phyloP scores from a whole-genome alignment of 1,140 invertebrate species.

The Drosophila serrata region DNA sequence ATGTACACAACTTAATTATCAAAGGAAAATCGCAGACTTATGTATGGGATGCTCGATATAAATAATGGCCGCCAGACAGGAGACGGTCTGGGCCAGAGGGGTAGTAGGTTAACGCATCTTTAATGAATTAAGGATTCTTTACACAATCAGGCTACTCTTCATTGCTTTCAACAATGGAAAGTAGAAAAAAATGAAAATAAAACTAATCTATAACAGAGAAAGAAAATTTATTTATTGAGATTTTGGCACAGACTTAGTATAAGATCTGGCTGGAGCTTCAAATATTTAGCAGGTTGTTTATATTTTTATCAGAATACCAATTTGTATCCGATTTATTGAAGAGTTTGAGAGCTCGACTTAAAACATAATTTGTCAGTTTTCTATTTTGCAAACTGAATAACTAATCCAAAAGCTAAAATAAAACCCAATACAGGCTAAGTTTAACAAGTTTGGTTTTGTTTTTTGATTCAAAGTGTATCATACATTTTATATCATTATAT shows the following conservation, averaged over 20 bases:
- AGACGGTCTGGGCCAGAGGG: conserved; percentile 21
- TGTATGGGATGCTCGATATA: conserved; percentile 59
- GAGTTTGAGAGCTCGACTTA: neutral
- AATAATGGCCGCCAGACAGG: conserved; percentile 51
- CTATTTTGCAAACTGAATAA: neutral
- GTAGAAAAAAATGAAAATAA: neutral
- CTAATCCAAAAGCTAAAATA: neutral
- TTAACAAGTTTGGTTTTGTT: too few species aligned
- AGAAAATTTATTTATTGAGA: neutral
- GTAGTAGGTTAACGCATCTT: conserved; percentile 33
- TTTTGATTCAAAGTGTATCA: too few species aligned
- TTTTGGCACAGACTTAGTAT: neutral
- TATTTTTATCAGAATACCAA: neutral
- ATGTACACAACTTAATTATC: conserved; percentile 66
- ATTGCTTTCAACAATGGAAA: neutral
- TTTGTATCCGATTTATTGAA: neutral
- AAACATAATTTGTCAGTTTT: neutral
- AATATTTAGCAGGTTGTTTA: neutral
- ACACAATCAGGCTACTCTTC: neutral
- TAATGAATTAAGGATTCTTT: conserved; percentile 33
- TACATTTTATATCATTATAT: too few species aligned
- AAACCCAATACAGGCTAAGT: neutral
- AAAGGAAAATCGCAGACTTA: conserved; percentile 63
- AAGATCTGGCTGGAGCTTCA: neutral
- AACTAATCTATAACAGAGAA: neutral